These are phyloP conservation scores for Portunus trituberculatus DNA, from an alignment of 1,140 invertebrate genomes.

Conservation along the genomic window DNA sequence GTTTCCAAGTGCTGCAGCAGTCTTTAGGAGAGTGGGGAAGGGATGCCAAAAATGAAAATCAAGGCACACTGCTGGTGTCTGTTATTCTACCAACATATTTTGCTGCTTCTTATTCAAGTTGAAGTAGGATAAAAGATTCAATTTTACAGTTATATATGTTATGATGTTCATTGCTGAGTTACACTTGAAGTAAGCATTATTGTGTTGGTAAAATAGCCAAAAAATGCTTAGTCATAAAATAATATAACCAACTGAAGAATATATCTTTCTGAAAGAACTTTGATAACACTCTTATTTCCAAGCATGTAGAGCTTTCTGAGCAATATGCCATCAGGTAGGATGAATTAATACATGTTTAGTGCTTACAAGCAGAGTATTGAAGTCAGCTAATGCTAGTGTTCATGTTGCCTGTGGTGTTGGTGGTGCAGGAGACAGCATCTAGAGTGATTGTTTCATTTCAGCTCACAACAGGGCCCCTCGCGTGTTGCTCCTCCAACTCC, in stretches of 20 bases:
- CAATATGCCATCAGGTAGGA: background rate
- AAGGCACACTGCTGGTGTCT: too few relatives aligned
- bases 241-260: background rate
- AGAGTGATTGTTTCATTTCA: conserved; percentile 69
- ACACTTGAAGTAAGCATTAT: background rate
- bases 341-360: background rate
- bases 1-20: too few relatives aligned
- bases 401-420: background rate
- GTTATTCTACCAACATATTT: too few relatives aligned
- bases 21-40: too few relatives aligned
- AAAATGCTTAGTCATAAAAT: background rate
- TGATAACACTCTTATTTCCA: background rate
- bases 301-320: background rate
- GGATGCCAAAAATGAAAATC: too few relatives aligned
- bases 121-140: too few relatives aligned
- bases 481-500: conserved; percentile 72
- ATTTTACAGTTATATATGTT: too few relatives aligned
- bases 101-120: too few relatives aligned
- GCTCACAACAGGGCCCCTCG: conserved; percentile 71
- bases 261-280: background rate
- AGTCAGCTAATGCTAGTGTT: background rate
- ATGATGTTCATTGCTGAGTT: too few relatives aligned
- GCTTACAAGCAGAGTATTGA: background rate
- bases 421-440: conserved; percentile 13
- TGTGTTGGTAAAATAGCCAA: background rate